Evolutionary conservation across 2,113 vertebrate species (phyloP).

Genomic region (Choloepus hoffmanni): DNA sequence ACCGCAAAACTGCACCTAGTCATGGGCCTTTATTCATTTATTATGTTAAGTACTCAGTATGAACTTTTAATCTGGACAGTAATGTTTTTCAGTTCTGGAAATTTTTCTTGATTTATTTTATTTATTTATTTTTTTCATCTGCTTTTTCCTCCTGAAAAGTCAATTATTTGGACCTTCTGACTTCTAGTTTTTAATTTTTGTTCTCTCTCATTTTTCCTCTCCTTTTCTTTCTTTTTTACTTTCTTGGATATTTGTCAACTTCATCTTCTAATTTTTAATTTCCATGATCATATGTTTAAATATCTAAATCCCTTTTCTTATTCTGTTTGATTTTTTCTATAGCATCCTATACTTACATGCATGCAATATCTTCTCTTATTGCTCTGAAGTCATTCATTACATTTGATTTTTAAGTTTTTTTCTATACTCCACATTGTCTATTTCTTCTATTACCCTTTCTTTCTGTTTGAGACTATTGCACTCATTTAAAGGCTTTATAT

Average conservation of each 20-base stretch:
- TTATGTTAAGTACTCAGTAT: not conserved
- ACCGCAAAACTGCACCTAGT: not conserved
- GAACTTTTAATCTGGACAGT: not conserved
- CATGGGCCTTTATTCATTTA: not conserved
- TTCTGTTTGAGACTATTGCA: not conserved
- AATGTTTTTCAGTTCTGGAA: not conserved
- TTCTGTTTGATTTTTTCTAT: not conserved
- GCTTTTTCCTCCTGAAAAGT: not conserved
- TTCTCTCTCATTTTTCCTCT: not conserved
- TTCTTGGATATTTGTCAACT: not conserved
- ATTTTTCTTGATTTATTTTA: not conserved
- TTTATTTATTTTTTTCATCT: not conserved
- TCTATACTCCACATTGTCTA: not conserved
- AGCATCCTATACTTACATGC: not conserved
- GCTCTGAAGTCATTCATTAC: not conserved
- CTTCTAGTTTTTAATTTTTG: not conserved
- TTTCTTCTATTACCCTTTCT: not conserved
- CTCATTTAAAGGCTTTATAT: not conserved
- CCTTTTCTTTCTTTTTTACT: not conserved
- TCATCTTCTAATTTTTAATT: not conserved
- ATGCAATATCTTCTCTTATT: not conserved
- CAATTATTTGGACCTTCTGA: not conserved
- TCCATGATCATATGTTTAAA: not conserved
- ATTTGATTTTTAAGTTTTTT: not conserved
- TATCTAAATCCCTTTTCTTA: not conserved